These are phyloP conservation scores for Tigriopus californicus DNA, from an alignment of 2,888 invertebrate genomes.

Conservation along the genomic window DNA sequence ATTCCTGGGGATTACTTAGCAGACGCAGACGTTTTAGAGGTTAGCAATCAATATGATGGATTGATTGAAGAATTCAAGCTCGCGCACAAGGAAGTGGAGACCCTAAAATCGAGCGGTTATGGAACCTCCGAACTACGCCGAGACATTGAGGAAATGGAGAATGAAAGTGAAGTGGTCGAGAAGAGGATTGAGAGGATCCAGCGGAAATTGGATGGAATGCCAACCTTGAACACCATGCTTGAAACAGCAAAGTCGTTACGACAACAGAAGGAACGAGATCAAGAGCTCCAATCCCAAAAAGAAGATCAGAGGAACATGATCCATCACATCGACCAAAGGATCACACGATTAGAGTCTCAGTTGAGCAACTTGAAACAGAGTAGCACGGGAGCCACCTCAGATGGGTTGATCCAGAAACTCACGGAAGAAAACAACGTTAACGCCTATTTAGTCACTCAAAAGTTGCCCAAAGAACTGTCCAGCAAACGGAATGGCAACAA, in stretches of 20 bases:
- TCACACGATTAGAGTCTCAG: conserved; percentile 45
- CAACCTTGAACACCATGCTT: conserved; percentile 39
- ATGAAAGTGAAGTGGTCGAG: conserved; percentile 55
- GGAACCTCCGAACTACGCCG: conserved; percentile 52
- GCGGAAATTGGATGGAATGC: conserved; percentile 41
- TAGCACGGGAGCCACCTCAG: conserved; percentile 39
- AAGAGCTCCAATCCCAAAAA: conserved; percentile 37
- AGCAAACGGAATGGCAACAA: conserved; percentile 43
- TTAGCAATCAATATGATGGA: conserved; percentile 39
- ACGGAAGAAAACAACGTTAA: conserved; percentile 58
- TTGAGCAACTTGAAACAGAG: conserved; percentile 39
- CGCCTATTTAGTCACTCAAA: conserved; percentile 53
- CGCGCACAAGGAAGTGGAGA: conserved; percentile 48
- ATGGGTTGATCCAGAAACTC: conserved; percentile 47
- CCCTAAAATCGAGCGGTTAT: conserved; percentile 40
- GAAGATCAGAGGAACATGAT: conserved; percentile 36
- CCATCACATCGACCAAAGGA: conserved; percentile 33
- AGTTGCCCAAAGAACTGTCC: conserved; percentile 51
- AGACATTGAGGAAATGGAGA: conserved; percentile 40
- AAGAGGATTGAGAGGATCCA: conserved; percentile 39
- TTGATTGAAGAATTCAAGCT: conserved; percentile 62
- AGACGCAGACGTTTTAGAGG: conserved; percentile 49
- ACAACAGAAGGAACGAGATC: conserved; percentile 38
- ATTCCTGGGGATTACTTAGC: conserved; percentile 51
- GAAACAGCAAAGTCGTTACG: conserved; percentile 33